phyloP scores from a whole-genome alignment of 1,140 invertebrate species.

The Diabrotica virgifera region DNA sequence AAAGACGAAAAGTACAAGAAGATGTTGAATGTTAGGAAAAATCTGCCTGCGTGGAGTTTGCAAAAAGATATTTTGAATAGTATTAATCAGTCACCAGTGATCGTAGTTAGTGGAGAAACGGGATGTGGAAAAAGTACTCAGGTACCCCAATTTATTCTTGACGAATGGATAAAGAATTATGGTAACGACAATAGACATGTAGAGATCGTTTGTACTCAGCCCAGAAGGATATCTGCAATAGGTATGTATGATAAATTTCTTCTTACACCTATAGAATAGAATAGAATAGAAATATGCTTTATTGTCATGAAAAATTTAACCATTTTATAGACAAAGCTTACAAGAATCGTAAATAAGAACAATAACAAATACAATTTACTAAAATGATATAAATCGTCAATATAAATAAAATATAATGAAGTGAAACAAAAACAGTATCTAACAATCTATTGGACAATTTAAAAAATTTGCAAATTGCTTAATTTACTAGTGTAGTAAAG shows the following conservation, averaged over 20 bases:
- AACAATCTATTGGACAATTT: no score
- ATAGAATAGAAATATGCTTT: no score
- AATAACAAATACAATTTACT: no score
- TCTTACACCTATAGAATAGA: no score
- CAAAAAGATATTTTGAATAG: constrained; percentile 63
- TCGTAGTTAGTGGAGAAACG: constrained; percentile 81
- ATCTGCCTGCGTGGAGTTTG: constrained; percentile 67
- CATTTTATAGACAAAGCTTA: no score
- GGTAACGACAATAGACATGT: constrained; percentile 55
- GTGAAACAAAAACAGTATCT: no score
- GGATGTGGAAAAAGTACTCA: constrained; percentile 90
- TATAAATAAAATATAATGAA: no score
- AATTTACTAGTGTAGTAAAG: no score
- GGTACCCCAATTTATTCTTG: constrained; percentile 88
- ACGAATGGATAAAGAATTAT: constrained; percentile 64
- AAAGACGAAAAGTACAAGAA: constrained; percentile 59
- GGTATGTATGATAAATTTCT: constrained; percentile 37
- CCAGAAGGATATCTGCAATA: constrained; percentile 86
- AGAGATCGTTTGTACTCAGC: constrained; percentile 90
- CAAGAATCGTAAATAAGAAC: no score
- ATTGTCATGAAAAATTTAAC: no score
- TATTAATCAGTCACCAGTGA: constrained; percentile 62
- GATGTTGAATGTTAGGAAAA: constrained; percentile 59
- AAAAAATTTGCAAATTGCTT: no score
- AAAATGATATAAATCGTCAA: no score